Evolutionary conservation across 1,140 invertebrate species (phyloP).

Genomic region (Ericerus pela): DNA sequence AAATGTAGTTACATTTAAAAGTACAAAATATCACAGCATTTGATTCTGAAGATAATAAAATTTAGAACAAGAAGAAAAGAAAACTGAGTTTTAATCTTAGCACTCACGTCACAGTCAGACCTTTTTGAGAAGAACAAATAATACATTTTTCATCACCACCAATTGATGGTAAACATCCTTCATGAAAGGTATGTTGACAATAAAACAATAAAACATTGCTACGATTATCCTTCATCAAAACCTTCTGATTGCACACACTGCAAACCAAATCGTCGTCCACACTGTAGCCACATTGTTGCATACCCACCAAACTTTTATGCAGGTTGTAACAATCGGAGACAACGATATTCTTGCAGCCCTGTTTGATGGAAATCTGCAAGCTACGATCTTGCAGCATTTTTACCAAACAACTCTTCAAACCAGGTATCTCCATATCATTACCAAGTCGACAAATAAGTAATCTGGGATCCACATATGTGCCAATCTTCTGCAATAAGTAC

Average conservation of each 20-base stretch:
- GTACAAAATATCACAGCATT: too few species aligned
- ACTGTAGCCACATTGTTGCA: conserved; percentile 60
- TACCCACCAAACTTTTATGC: conserved; percentile 60
- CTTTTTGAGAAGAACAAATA: too few species aligned
- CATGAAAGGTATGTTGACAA: conserved; percentile 80
- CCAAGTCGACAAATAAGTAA: conserved; percentile 73
- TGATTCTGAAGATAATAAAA: too few species aligned
- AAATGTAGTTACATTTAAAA: too few species aligned
- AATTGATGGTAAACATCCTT: conserved; percentile 50
- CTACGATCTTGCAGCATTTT: conserved; percentile 94
- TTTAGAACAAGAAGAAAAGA: too few species aligned
- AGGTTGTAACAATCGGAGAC: conserved; percentile 77
- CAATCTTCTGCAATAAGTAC: conserved; percentile 60
- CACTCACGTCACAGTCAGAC: too few species aligned
- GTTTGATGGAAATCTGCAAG: conserved; percentile 67
- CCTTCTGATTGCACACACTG: conserved; percentile 12
- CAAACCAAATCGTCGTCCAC: conserved; percentile 37
- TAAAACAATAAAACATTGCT: conserved; percentile 60
- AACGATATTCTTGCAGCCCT: conserved; percentile 76
- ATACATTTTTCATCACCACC: conserved; percentile 1
- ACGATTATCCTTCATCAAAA: not conserved
- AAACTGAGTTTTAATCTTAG: too few species aligned
- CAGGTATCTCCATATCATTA: conserved; percentile 67
- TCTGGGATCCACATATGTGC: conserved; percentile 81
- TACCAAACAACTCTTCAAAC: conserved; percentile 74